Base-by-base conservation (phyloP, 2,888 invertebrate species). In the Acanthoscelides obtectus region DNA sequence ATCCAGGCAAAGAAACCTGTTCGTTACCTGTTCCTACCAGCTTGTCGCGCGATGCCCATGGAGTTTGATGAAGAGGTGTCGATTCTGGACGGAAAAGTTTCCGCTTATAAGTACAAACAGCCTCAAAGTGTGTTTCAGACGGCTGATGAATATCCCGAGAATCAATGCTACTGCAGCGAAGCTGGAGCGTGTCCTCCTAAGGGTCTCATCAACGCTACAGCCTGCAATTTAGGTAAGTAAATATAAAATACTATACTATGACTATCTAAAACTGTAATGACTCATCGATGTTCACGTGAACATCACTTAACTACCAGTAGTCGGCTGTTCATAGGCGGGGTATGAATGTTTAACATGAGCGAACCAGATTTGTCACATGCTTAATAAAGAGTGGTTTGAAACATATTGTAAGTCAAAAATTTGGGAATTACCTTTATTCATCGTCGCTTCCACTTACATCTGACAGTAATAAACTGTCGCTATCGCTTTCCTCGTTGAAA, bases 151-250 rank as follows among this genome's bases (percentile, higher is more conserved):
- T 90, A 91, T 78, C 87, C 90, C 0, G 87, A 88, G 5, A 92
- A 94, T 81, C 87, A 89, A 71, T 95, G 94, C 80, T 95, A 88
- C 83, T 94, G 94, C 79, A 86, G 89, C 66, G 84, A 88, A 17
- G 87, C 87, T 0, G 88, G 87, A 0, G 84, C 69, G 5, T 94
- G 94, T 76, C 89, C 93, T 0, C 91, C 91, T 0, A 86, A 87
- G 69, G 94, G 94, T 0, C 86, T 93, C 2, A 91, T 93, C 78
- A 93, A 94, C 81, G 88, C 90, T 3, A 91, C 91, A 0, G 87
- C 86, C 0, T 92, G 92, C 77, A 83, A 86, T 20, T 88, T 87
- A 83, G 89, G 90, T 88, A 80, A 79, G 79, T 76, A 63, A 22
- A 64, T 45, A 25, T 22, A 6, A 3, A 2, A 64, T 45, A 6